Percentiles rank a stretch among this genome's conserved stretches.
phyloP scores from a whole-genome alignment of 1,140 invertebrate species.

The Babylonia areolata region DNA sequence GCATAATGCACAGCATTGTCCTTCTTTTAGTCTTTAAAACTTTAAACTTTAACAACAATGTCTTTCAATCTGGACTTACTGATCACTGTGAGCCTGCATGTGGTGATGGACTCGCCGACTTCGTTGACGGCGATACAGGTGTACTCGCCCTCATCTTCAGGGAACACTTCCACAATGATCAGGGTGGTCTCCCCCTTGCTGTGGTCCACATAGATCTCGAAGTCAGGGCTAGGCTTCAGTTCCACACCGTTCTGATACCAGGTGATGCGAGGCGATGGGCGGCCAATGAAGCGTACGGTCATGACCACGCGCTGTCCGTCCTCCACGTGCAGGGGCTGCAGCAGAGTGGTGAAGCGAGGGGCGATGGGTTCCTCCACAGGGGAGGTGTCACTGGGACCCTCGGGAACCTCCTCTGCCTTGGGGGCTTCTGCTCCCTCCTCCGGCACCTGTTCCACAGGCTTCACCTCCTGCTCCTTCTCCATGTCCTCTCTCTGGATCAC shows the following conservation, averaged over 20 bases:
- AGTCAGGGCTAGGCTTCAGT: conserved; percentile 67
- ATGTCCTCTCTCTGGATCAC: conserved; percentile 59
- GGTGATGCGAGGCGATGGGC: conserved; percentile 69
- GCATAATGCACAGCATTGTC: too few species aligned
- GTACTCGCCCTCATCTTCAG: conserved; percentile 92
- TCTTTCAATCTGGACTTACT: conserved; percentile 60
- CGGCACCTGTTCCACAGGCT: conserved; percentile 24
- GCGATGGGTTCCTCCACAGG: conserved; percentile 45
- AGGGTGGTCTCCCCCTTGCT: conserved; percentile 66
- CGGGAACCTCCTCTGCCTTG: conserved; percentile 41
- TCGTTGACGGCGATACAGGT: conserved; percentile 91
- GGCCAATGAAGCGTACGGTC: conserved; percentile 65
- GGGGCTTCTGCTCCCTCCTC: conserved; percentile 26
- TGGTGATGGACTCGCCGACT: conserved; percentile 86
- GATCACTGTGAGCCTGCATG: conserved; percentile 68
- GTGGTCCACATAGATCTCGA: conserved; percentile 70
- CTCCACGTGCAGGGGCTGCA: conserved; percentile 64
- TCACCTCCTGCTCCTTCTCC: conserved; percentile 57
- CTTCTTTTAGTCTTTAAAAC: too few species aligned
- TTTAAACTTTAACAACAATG: too few species aligned
- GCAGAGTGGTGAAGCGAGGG: conserved; percentile 70
- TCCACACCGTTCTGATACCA: conserved; percentile 73
- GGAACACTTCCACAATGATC: conserved; percentile 74
- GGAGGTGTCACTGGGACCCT: conserved; percentile 34
- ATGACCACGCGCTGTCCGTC: conserved; percentile 70